These are phyloP conservation scores for Drosophila incognita DNA, from an alignment of 2,888 invertebrate genomes.

Conservation along the genomic window DNA sequence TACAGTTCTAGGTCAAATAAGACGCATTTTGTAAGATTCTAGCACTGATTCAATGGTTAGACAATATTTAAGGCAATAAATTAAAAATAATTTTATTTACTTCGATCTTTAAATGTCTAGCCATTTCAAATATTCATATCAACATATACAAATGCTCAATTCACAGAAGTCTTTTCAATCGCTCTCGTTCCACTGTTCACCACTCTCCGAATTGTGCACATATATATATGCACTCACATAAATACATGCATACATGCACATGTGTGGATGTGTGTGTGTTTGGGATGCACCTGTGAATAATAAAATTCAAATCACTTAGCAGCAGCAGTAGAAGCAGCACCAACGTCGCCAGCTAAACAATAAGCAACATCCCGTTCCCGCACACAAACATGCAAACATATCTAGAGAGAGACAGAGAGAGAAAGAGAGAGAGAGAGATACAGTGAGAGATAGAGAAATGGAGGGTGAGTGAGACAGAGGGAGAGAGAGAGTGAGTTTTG, in stretches of 20 bases:
- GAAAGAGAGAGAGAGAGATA: background rate
- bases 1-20: background rate
- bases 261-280: slow-evolving; percentile 5
- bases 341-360: slow-evolving; percentile 63
- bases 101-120: background rate
- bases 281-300: slow-evolving; percentile 78
- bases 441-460: slow-evolving; percentile 4
- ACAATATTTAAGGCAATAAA: background rate
- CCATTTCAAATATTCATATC: background rate
- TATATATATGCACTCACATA: slow-evolving; percentile 12
- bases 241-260: slow-evolving; percentile 6
- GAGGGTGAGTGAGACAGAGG: slow-evolving; percentile 4
- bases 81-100: background rate
- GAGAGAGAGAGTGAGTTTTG: slow-evolving; percentile 5
- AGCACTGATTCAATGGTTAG: background rate
- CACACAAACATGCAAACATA: slow-evolving; percentile 16
- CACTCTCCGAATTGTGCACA: slow-evolving; percentile 10
- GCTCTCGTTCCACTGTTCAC: slow-evolving; percentile 29
- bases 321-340: slow-evolving; percentile 39
- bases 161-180: background rate
- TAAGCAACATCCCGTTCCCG: slow-evolving; percentile 73
- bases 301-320: slow-evolving; percentile 82
- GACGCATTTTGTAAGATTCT: background rate
- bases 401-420: slow-evolving; percentile 4
- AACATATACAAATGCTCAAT: background rate